phyloP scores from a whole-genome alignment of 2,888 invertebrate species.

The Andrena praecox region DNA sequence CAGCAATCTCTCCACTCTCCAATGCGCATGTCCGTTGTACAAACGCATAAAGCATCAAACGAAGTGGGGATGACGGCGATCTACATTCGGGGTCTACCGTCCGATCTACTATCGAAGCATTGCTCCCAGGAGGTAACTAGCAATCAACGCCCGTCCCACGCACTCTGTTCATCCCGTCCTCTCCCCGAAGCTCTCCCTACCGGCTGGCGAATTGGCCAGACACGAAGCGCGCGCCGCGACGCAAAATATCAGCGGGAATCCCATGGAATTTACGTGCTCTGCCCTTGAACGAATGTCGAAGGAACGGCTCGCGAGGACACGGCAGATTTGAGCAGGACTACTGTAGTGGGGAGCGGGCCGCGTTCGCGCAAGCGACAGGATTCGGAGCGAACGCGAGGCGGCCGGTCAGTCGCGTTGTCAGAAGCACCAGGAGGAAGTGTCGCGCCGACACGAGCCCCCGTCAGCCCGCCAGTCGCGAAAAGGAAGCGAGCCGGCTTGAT shows the following conservation, averaged over 20 bases:
- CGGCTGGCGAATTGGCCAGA: not conserved
- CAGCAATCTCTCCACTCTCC: too few species aligned
- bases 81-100: too few species aligned
- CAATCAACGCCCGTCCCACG: too few species aligned
- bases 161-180: too few species aligned
- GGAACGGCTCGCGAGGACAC: conserved; percentile 16
- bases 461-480: conserved; percentile 46
- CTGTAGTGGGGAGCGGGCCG: conserved; percentile 46
- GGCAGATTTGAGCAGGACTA: conserved; percentile 4
- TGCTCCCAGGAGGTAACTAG: too few species aligned
- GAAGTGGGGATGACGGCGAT: too few species aligned
- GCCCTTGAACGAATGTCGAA: not conserved
- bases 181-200: not conserved
- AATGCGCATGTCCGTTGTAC: too few species aligned
- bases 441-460: conserved; percentile 35
- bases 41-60: too few species aligned
- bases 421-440: conserved; percentile 56
- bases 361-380: not conserved
- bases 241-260: not conserved
- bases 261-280: not conserved
- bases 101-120: too few species aligned
- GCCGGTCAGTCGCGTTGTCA: conserved; percentile 39
- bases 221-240: not conserved
- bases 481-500: conserved; percentile 40
- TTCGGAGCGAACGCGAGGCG: conserved; percentile 17